phyloP scores from a whole-genome alignment of 2,888 invertebrate genomes.

The Drosophila fulvimacula region DNA sequence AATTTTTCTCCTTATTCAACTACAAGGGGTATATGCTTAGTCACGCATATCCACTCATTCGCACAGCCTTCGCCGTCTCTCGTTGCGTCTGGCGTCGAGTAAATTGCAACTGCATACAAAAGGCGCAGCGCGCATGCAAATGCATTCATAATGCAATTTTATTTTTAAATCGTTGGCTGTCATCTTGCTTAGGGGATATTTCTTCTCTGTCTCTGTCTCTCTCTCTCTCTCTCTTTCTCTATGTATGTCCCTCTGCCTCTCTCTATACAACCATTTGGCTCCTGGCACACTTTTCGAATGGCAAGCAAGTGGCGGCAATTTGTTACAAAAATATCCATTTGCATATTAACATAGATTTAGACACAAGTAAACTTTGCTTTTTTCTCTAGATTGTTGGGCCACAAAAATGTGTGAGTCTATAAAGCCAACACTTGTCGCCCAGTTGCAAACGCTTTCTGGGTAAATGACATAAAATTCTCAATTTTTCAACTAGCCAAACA shows the following conservation, averaged over 20 bases:
- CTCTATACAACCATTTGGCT: conserved; percentile 30
- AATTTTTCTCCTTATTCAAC: neutral
- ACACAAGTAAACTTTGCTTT: neutral
- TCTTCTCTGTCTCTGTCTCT: neutral
- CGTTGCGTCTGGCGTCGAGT: conserved; percentile 17
- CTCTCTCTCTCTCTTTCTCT: neutral
- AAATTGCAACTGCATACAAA: conserved; percentile 45
- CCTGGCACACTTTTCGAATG: conserved; percentile 68
- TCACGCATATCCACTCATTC: neutral
- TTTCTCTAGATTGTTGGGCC: conserved; percentile 14
- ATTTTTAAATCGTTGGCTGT: conserved; percentile 72
- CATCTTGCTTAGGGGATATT: conserved; percentile 42
- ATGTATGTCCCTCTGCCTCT: neutral
- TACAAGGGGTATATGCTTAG: neutral
- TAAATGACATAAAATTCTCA: conserved; percentile 41
- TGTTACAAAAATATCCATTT: conserved; percentile 70
- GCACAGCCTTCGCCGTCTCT: neutral
- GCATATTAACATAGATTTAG: conserved; percentile 43
- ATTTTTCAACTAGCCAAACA: conserved; percentile 15
- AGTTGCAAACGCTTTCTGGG: conserved; percentile 12
- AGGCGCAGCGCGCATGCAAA: conserved; percentile 43
- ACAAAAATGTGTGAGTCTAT: conserved; percentile 36
- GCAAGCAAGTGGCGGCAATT: conserved; percentile 73
- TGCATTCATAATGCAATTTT: conserved; percentile 78
- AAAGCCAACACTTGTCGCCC: conserved; percentile 44